Conservation (phyloP, 1,140 invertebrate genomes). For the Coptotermes formosanus region DNA sequence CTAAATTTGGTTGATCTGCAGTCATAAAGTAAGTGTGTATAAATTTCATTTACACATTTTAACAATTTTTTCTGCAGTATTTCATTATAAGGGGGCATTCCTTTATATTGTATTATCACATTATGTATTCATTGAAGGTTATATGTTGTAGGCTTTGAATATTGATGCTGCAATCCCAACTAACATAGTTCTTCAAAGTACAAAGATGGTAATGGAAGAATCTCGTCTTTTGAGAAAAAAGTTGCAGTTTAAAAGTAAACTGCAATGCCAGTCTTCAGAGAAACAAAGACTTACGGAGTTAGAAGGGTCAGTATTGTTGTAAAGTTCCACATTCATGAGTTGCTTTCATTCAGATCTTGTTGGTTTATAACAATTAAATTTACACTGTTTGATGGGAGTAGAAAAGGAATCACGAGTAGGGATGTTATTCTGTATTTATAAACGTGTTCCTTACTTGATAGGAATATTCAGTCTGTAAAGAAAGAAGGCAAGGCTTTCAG, state of each 20-base stretch:
- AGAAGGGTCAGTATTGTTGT: not conserved
- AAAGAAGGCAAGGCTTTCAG: not conserved
- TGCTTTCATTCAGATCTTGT: too few relatives aligned
- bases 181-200: not conserved
- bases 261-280: not conserved
- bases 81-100: too few relatives aligned
- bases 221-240: not conserved
- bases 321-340: too few relatives aligned
- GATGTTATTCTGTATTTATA: not conserved
- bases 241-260: not conserved
- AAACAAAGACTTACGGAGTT: not conserved
- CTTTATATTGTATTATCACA: too few relatives aligned
- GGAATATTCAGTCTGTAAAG: not conserved
- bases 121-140: not conserved
- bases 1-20: too few relatives aligned
- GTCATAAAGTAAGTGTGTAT: too few relatives aligned
- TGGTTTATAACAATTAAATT: too few relatives aligned
- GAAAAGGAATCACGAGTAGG: too few relatives aligned
- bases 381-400: too few relatives aligned
- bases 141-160: not conserved
- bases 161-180: not conserved
- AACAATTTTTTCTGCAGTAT: too few relatives aligned
- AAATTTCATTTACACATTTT: too few relatives aligned
- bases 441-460: not conserved
- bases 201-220: not conserved